These are phyloP conservation scores for Orius laevigatus DNA, from an alignment of 1,140 invertebrate species.

Conservation along the genomic window DNA sequence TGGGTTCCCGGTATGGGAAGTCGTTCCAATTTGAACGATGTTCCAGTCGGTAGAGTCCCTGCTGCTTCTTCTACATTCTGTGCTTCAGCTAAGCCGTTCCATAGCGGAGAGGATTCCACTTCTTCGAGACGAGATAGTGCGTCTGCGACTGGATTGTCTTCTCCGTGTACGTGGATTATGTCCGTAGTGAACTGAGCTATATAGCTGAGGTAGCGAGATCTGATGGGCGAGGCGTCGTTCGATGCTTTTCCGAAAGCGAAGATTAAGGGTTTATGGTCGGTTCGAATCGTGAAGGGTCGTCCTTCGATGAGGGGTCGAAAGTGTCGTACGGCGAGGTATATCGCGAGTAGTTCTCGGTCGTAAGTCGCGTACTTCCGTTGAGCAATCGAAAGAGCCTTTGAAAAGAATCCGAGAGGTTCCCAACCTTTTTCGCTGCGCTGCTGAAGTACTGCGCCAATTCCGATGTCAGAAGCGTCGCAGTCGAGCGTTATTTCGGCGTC, in stretches of 20 bases:
- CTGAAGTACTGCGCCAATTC: conserved; percentile 26
- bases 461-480: conserved; percentile 25
- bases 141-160: conserved; percentile 4
- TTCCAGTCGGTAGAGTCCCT: background rate
- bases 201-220: conserved; percentile 26
- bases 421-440: conserved; percentile 20
- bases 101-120: conserved; percentile 3
- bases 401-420: conserved; percentile 28
- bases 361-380: conserved; percentile 28
- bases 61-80: background rate
- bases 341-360: conserved; percentile 30
- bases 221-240: conserved; percentile 22
- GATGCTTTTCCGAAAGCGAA: conserved; percentile 21
- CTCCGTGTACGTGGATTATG: conserved; percentile 25
- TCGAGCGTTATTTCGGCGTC: background rate
- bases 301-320: conserved; percentile 30
- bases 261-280: conserved; percentile 28
- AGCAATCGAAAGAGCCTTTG: conserved; percentile 24
- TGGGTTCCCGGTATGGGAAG: background rate
- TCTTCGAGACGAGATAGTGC: conserved; percentile 2
- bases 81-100: background rate
- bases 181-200: conserved; percentile 27
- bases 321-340: conserved; percentile 27
- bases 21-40: background rate
- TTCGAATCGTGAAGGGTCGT: conserved; percentile 24